Conservation (phyloP, 2,888 invertebrate genomes). For the Drosophila affinis region DNA sequence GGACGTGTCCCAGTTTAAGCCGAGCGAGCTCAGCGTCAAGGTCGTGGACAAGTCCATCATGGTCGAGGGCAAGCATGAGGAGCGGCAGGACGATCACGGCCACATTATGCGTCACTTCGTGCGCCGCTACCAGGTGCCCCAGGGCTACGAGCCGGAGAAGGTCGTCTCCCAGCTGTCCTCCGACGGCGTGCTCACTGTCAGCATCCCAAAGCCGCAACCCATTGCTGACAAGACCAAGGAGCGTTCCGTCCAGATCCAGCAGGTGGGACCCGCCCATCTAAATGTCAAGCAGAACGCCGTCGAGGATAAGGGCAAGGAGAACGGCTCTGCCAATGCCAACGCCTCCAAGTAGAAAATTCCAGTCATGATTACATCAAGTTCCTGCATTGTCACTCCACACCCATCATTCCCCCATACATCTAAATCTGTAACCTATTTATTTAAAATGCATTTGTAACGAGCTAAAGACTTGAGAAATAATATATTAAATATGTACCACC, state of each 20-base stretch:
- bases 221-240: constrained; percentile 55
- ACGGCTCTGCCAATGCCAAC: constrained; percentile 31
- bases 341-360: constrained; percentile 22
- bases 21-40: constrained; percentile 90
- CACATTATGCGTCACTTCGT: constrained; percentile 90
- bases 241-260: constrained; percentile 42
- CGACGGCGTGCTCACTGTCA: constrained; percentile 90
- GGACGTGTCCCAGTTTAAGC: constrained; percentile 91
- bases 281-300: constrained; percentile 43
- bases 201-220: constrained; percentile 86
- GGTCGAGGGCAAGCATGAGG: constrained; percentile 90
- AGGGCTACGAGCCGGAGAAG: constrained; percentile 89
- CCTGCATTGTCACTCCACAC: not conserved
- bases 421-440: constrained; percentile 26
- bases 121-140: constrained; percentile 89
- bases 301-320: constrained; percentile 29
- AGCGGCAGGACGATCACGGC: constrained; percentile 89
- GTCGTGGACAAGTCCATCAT: constrained; percentile 89
- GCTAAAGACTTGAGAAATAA: constrained; percentile 35
- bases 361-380: not conserved
- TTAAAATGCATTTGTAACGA: constrained; percentile 30
- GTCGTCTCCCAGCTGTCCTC: constrained; percentile 90
- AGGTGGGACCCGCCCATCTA: constrained; percentile 44
- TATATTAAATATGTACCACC: constrained; percentile 20
- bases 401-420: constrained; percentile 4